phyloP scores from a whole-genome alignment of 2,113 vertebrate genomes.

The Melozone crissalis region DNA sequence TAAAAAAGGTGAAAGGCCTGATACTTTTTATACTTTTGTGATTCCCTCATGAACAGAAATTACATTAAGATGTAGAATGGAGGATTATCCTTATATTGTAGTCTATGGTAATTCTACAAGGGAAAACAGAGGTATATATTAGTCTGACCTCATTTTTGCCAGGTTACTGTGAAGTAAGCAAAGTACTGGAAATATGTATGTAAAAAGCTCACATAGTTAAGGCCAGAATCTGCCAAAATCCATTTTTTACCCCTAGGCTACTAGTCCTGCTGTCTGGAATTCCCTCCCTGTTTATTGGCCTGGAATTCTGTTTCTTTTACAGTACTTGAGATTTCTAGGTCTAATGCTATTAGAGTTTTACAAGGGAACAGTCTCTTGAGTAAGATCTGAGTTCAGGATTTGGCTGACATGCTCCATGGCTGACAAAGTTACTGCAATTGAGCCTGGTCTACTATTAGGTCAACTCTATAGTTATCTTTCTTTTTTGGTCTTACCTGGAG shows the following conservation, averaged over 20 bases:
- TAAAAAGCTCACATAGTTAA: not conserved
- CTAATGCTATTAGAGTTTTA: conserved; percentile 39
- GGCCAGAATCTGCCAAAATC: conserved; percentile 1
- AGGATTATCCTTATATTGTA: not conserved
- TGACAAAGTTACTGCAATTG: not conserved
- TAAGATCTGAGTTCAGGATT: conserved; percentile 32
- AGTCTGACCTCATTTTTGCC: not conserved
- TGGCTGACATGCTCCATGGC: not conserved
- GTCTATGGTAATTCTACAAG: not conserved
- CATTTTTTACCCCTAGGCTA: not conserved
- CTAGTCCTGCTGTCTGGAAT: conserved; percentile 48
- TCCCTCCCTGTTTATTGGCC: not conserved
- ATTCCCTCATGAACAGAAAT: not conserved
- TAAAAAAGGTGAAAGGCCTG: not conserved
- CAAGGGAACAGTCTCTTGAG: conserved; percentile 13
- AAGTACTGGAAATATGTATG: not conserved
- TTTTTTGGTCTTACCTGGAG: not conserved
- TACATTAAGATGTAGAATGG: not conserved
- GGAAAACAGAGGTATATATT: not conserved
- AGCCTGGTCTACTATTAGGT: not conserved
- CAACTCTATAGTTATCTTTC: not conserved
- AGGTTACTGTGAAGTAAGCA: not conserved
- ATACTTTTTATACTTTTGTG: not conserved
- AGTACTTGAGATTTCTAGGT: conserved; percentile 19
- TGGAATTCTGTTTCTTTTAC: conserved; percentile 23